Evolutionary conservation across 2,888 invertebrate species (phyloP).

Genomic region (Lydus trimaculatus): DNA sequence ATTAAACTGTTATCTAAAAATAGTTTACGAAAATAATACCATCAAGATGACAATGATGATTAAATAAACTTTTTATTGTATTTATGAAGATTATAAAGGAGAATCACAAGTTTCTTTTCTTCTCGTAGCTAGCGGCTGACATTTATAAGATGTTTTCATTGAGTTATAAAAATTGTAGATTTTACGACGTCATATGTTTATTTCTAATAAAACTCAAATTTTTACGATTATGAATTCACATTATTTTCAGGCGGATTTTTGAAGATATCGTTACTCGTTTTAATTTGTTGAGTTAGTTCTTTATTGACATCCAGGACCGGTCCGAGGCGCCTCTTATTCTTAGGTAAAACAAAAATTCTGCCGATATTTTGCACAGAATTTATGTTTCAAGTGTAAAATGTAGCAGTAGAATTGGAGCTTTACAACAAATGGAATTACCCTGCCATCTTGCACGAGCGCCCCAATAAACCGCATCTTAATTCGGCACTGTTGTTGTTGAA

Average conservation of each 20-base stretch:
- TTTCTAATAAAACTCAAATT: background rate
- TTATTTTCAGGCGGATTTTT: background rate
- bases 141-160: background rate
- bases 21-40: conserved; percentile 55
- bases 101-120: background rate
- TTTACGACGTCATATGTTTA: background rate
- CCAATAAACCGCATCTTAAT: no score
- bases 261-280: background rate
- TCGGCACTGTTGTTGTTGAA: background rate
- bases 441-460: no score
- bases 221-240: background rate
- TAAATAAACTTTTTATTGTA: background rate
- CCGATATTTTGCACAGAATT: no score
- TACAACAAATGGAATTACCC: no score
- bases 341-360: no score
- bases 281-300: background rate
- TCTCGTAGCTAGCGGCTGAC: background rate
- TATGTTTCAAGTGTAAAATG: no score
- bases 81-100: background rate
- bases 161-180: background rate
- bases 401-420: no score
- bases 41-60: conserved; percentile 2
- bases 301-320: background rate
- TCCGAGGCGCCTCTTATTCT: no score
- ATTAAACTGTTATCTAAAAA: conserved; percentile 60